Conservation (phyloP, 2,113 vertebrate species). For the Girardinichthys multiradiatus region DNA sequence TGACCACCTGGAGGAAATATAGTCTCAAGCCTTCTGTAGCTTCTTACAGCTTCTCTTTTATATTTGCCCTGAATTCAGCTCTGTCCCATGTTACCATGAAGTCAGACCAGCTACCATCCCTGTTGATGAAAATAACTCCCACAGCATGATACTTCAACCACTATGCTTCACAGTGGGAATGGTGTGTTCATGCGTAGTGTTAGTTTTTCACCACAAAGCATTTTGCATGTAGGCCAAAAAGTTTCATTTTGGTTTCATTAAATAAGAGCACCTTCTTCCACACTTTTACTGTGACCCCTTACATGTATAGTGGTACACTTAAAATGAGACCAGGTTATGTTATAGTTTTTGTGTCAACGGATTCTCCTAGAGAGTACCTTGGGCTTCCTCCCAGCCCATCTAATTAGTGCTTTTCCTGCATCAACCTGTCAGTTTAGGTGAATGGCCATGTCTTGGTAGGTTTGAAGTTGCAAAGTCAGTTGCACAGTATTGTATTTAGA, state of each 20-base stretch:
- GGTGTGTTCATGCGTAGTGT: background rate
- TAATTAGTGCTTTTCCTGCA: too few relatives aligned
- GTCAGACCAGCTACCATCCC: too few relatives aligned
- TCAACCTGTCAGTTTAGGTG: too few relatives aligned
- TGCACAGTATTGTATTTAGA: background rate
- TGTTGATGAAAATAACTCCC: too few relatives aligned
- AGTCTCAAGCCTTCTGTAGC: background rate
- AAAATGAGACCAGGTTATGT: too few relatives aligned
- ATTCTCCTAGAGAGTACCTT: too few relatives aligned
- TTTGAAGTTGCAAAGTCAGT: background rate
- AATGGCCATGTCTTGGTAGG: background rate
- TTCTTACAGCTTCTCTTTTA: background rate
- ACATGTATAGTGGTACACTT: background rate
- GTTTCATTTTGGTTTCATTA: background rate
- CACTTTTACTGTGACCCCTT: background rate
- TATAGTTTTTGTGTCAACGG: too few relatives aligned
- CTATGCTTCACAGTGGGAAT: too few relatives aligned
- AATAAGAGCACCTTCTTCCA: background rate
- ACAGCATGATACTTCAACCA: too few relatives aligned
- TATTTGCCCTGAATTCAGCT: background rate
- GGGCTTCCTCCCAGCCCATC: background rate
- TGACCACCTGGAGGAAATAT: background rate
- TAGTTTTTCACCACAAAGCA: background rate
- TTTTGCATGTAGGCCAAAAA: background rate
- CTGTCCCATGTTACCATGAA: background rate